Conservation (phyloP, 2,797 vertebrate species). For the Sylvilagus floridanus region DNA sequence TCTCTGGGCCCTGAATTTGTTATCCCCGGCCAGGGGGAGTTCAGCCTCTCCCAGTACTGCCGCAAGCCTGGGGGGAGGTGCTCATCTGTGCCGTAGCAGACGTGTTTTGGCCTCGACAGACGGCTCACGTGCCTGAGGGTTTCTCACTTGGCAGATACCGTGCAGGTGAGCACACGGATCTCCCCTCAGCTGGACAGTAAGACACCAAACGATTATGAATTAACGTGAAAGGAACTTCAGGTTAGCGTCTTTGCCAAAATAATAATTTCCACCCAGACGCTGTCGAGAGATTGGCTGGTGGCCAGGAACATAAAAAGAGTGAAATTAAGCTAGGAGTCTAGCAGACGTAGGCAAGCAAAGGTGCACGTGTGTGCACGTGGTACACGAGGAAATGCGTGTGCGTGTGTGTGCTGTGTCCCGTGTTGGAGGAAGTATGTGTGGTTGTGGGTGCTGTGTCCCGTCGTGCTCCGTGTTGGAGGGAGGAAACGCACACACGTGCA, state of each 20-base stretch:
- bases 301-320: slow-evolving; percentile 25
- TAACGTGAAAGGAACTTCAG: slow-evolving; percentile 30
- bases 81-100: fast-evolving
- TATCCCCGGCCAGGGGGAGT: background rate
- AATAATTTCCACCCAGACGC: background rate
- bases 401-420: too few species aligned
- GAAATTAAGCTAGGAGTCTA: background rate
- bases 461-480: too few species aligned
- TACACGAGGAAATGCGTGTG: too few species aligned
- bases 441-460: too few species aligned
- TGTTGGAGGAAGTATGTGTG: too few species aligned
- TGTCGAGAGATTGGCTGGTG: slow-evolving; percentile 12
- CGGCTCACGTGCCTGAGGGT: fast-evolving
- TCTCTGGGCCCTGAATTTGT: fast-evolving
- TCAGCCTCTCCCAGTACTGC: too few species aligned
- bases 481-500: too few species aligned
- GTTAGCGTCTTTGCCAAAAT: background rate
- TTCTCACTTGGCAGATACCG: background rate
- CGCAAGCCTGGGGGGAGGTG: too few species aligned
- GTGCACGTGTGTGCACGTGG: background rate
- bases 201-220: background rate
- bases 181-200: background rate
- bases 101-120: fast-evolving
- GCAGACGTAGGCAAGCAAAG: background rate
- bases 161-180: background rate